These are phyloP conservation scores for Rhinoraja longicauda DNA, from an alignment of 2,797 vertebrate species.

Conservation along the genomic window DNA sequence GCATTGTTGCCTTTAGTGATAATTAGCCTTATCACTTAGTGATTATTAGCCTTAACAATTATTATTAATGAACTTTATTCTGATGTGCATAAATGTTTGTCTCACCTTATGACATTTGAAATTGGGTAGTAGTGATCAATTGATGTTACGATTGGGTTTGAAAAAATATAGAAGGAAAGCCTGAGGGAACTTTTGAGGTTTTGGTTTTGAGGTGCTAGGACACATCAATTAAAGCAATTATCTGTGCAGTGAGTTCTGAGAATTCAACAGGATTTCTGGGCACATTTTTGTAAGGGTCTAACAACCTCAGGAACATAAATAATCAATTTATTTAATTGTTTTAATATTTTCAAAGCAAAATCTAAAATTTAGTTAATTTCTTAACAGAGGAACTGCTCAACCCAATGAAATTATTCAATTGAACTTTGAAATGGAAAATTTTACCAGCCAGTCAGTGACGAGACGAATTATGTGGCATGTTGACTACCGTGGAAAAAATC, in stretches of 20 bases:
- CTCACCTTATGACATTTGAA: too few species aligned
- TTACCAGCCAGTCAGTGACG: constrained; percentile 95
- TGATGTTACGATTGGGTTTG: not conserved
- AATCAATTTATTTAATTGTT: not conserved
- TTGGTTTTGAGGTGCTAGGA: not conserved
- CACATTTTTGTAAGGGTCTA: too few species aligned
- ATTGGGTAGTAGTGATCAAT: not conserved
- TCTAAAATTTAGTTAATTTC: constrained; percentile 19
- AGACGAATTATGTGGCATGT: constrained; percentile 97
- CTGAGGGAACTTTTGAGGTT: not conserved
- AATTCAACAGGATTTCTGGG: not conserved
- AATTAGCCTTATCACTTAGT: not conserved
- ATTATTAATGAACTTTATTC: not conserved
- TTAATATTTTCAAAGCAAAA: not conserved
- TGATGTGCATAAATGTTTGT: not conserved
- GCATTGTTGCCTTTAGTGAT: not conserved
- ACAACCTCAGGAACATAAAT: not conserved
- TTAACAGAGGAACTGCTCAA: constrained; percentile 9
- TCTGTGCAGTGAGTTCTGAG: not conserved
- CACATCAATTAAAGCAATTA: not conserved
- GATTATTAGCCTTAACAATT: not conserved
- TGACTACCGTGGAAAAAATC: constrained; percentile 81
- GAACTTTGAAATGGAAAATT: constrained; percentile 98
- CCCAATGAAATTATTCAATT: constrained; percentile 89
- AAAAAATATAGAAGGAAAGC: not conserved